Evolutionary conservation across 2,888 invertebrate species (phyloP).

Genomic region (Reticulitermes lucifugus): DNA sequence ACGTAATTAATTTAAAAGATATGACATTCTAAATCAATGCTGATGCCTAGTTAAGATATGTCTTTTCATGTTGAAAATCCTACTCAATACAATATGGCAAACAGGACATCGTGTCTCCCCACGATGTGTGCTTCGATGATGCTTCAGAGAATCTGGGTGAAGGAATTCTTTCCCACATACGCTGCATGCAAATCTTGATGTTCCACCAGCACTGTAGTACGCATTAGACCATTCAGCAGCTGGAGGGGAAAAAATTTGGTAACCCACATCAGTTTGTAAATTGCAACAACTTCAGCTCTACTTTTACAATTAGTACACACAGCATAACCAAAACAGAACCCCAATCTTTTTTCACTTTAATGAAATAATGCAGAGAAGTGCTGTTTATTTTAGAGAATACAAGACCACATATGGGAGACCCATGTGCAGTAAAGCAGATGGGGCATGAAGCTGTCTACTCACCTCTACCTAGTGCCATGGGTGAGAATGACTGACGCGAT

Average conservation of each 20-base stretch:
- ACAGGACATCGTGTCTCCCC: slow-evolving; percentile 74
- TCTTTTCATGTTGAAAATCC: slow-evolving; percentile 25
- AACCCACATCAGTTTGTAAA: background rate
- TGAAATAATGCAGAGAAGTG: no score
- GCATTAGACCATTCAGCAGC: background rate
- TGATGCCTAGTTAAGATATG: slow-evolving; percentile 20
- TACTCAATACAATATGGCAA: slow-evolving; percentile 68
- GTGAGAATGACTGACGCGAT: no score
- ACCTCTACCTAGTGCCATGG: no score
- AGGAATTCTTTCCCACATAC: slow-evolving; percentile 71
- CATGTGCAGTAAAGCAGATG: no score
- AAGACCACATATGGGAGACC: no score
- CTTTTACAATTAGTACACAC: no score
- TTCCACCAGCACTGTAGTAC: slow-evolving; percentile 4
- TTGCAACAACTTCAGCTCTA: no score
- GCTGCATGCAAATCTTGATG: background rate
- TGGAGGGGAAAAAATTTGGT: background rate
- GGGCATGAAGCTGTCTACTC: no score
- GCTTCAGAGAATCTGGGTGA: slow-evolving; percentile 71
- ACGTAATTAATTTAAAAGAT: no score
- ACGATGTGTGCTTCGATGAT: slow-evolving; percentile 72
- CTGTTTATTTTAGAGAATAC: no score
- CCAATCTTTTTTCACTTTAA: no score
- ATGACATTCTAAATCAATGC: background rate
- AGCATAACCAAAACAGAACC: no score